Percentiles rank a stretch among this genome's conserved stretches.
These are phyloP conservation scores for Baccha elongata DNA, from an alignment of 2,888 invertebrate species.

Conservation along the genomic window DNA sequence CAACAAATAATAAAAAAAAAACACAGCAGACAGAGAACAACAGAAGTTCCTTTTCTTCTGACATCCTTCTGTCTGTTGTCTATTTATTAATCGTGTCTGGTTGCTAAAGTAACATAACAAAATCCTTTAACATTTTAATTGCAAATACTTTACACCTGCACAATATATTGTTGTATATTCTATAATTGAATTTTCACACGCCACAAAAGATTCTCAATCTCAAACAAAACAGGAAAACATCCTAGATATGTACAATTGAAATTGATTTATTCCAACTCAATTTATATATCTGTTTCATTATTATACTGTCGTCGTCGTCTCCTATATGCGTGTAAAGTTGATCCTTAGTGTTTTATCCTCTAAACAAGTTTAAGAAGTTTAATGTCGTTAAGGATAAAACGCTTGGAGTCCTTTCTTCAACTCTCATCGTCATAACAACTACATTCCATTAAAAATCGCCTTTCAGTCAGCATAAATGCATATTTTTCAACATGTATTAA, in stretches of 20 bases:
- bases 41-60: conserved; percentile 5
- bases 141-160: conserved; percentile 58
- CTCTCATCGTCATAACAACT: conserved; percentile 7
- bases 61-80: conserved; percentile 19
- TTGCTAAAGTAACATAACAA: conserved; percentile 32
- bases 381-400: conserved; percentile 5
- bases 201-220: conserved; percentile 12
- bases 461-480: conserved; percentile 53
- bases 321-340: conserved; percentile 3
- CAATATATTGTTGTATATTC: no score
- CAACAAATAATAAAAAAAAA: conserved; percentile 16
- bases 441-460: conserved; percentile 35
- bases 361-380: neutral
- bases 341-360: neutral
- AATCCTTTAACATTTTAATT: conserved; percentile 45
- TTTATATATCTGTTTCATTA: conserved; percentile 7
- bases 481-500: conserved; percentile 33
- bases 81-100: conserved; percentile 31
- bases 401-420: neutral
- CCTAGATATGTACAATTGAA: conserved; percentile 42
- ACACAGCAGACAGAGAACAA: conserved; percentile 4
- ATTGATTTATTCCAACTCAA: conserved; percentile 55
- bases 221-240: conserved; percentile 23
- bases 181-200: conserved; percentile 62
- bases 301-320: neutral